These are phyloP conservation scores for Neoarius graeffei DNA, from an alignment of 2,113 vertebrate species.

Conservation along the genomic window DNA sequence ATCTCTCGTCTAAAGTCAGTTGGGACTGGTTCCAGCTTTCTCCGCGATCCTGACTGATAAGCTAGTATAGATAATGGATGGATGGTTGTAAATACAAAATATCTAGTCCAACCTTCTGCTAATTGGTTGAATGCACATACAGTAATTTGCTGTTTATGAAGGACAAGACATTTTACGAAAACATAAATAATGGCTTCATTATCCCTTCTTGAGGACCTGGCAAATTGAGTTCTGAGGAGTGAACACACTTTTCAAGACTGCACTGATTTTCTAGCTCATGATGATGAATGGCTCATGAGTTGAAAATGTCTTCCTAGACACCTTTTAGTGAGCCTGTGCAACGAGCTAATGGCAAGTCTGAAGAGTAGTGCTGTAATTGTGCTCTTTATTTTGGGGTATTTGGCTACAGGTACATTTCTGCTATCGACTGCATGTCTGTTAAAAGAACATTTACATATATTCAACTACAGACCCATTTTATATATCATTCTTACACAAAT, in stretches of 20 bases:
- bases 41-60: no score
- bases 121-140: neutral
- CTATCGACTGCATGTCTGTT: neutral
- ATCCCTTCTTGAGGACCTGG: neutral
- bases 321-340: neutral
- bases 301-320: neutral
- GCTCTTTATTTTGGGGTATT: neutral
- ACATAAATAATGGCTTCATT: neutral
- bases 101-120: neutral
- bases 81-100: neutral
- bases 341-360: neutral
- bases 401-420: neutral
- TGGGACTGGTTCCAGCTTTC: no score
- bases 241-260: neutral
- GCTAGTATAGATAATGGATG: no score
- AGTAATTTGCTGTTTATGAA: neutral
- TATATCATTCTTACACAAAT: neutral
- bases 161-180: neutral
- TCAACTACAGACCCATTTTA: neutral
- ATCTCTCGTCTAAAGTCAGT: no score
- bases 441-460: neutral
- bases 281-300: neutral
- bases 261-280: constrained; percentile 9
- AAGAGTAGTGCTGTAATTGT: neutral
- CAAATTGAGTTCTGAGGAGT: neutral